Evolutionary conservation across 1,140 invertebrate genomes (phyloP).

Genomic region (Drosophila arawakana): DNA sequence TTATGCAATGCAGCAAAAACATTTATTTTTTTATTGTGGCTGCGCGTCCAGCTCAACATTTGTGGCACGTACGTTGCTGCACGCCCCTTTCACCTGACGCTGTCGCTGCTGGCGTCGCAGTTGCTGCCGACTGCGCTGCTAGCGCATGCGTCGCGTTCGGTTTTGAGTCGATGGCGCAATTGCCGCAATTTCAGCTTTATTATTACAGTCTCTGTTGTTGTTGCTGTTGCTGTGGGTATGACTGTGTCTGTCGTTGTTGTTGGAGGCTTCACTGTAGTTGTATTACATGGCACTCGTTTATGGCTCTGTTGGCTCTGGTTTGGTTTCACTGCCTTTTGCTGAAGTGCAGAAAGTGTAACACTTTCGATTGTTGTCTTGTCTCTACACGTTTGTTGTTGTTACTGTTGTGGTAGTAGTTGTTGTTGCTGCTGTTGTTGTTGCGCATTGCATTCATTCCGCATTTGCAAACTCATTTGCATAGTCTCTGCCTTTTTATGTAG

Average conservation of each 20-base stretch:
- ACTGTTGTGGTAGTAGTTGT: slow-evolving; percentile 20
- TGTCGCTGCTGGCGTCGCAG: slow-evolving; percentile 42
- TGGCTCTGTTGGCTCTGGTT: slow-evolving; percentile 60
- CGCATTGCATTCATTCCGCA: slow-evolving; percentile 79
- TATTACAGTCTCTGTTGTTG: slow-evolving; percentile 38
- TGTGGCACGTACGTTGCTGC: slow-evolving; percentile 13
- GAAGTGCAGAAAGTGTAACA: slow-evolving; percentile 82
- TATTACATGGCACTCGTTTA: slow-evolving; percentile 79
- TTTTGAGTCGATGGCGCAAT: slow-evolving; percentile 69
- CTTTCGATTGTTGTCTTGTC: slow-evolving; percentile 78
- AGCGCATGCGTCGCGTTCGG: slow-evolving; percentile 53
- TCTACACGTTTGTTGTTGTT: slow-evolving; percentile 34
- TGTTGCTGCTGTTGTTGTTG: slow-evolving; percentile 48
- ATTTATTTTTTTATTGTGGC: background rate
- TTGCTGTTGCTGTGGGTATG: slow-evolving; percentile 18
- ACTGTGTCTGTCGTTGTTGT: slow-evolving; percentile 19
- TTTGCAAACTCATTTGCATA: slow-evolving; percentile 79
- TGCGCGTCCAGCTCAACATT: background rate
- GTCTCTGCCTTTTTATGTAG: slow-evolving; percentile 39
- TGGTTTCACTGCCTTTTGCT: slow-evolving; percentile 58
- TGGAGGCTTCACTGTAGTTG: slow-evolving; percentile 17
- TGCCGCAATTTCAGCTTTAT: slow-evolving; percentile 57
- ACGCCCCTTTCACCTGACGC: slow-evolving; percentile 68
- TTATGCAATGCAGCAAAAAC: slow-evolving; percentile 37
- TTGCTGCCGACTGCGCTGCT: slow-evolving; percentile 19